phyloP scores from a whole-genome alignment of 2,797 vertebrate species.

The Chaunax sp. region DNA sequence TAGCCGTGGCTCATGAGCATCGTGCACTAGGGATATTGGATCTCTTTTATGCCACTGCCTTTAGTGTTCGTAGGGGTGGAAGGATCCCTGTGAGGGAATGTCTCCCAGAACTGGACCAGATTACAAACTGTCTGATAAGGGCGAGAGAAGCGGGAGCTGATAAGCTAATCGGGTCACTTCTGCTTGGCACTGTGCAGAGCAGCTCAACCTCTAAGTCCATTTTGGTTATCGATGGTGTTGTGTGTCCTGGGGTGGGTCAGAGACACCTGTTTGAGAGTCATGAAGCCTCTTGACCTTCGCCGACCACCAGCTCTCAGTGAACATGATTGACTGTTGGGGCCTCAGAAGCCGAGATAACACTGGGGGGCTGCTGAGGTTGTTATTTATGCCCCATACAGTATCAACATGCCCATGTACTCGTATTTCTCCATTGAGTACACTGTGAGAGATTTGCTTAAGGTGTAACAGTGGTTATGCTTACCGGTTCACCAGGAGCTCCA shows the following conservation, averaged over 20 bases:
- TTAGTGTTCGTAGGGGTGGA: constrained; percentile 59
- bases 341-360: constrained; percentile 58
- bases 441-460: constrained; percentile 68
- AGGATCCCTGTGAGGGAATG: constrained; percentile 64
- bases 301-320: constrained; percentile 44
- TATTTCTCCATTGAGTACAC: constrained; percentile 44
- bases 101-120: constrained; percentile 67
- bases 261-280: constrained; percentile 65
- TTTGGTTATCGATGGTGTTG: constrained; percentile 74
- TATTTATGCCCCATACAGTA: constrained; percentile 63
- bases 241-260: constrained; percentile 56
- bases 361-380: constrained; percentile 49
- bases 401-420: constrained; percentile 43
- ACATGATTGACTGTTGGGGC: constrained; percentile 57
- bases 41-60: constrained; percentile 54
- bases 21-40: constrained; percentile 54
- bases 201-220: constrained; percentile 48
- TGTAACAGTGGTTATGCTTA: constrained; percentile 81
- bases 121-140: constrained; percentile 80
- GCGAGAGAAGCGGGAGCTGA: constrained; percentile 62
- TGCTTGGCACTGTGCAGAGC: constrained; percentile 38
- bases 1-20: constrained; percentile 47
- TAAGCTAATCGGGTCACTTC: constrained; percentile 76
- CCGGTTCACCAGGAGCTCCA: constrained; percentile 91
- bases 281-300: constrained; percentile 58